phyloP scores from a whole-genome alignment of 2,888 invertebrate genomes.

The Machimus rusticus region DNA sequence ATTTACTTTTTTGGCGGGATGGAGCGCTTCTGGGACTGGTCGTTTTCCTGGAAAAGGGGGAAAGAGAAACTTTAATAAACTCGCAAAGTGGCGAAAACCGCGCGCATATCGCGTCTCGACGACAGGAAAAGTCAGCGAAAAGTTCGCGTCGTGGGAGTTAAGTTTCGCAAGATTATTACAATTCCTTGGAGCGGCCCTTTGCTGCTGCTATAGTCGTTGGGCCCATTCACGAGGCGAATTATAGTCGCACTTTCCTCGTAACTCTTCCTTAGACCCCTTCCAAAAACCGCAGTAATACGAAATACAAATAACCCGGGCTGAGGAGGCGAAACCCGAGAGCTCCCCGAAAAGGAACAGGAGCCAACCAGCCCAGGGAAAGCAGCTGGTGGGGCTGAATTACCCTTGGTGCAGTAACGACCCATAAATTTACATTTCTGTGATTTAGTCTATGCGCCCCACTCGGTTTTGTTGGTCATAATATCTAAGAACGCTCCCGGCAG shows the following conservation, averaged over 20 bases:
- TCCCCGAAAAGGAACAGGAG: not conserved
- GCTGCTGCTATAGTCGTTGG: not conserved
- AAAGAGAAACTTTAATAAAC: conserved; percentile 5
- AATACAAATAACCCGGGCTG: conserved; percentile 37
- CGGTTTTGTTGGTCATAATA: conserved; percentile 15
- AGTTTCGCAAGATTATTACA: conserved; percentile 13
- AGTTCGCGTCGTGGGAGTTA: not conserved
- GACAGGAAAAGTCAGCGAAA: not conserved
- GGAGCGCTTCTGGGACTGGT: not conserved
- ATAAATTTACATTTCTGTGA: conserved; percentile 41
- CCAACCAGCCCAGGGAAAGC: not conserved
- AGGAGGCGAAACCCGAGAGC: not conserved
- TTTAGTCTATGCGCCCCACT: not conserved
- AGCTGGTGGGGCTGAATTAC: not conserved
- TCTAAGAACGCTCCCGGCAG: not conserved
- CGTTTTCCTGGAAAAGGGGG: not conserved
- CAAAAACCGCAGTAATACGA: conserved; percentile 37
- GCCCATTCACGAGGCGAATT: not conserved
- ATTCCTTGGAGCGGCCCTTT: not conserved
- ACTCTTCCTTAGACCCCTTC: conserved; percentile 25
- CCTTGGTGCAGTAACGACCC: conserved; percentile 9
- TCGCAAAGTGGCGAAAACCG: not conserved
- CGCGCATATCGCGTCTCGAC: not conserved
- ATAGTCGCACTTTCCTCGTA: conserved; percentile 15
- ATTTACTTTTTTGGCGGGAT: not conserved